Evolutionary conservation across 2,888 invertebrate species (phyloP).

Genomic region (Alcis repandata): DNA sequence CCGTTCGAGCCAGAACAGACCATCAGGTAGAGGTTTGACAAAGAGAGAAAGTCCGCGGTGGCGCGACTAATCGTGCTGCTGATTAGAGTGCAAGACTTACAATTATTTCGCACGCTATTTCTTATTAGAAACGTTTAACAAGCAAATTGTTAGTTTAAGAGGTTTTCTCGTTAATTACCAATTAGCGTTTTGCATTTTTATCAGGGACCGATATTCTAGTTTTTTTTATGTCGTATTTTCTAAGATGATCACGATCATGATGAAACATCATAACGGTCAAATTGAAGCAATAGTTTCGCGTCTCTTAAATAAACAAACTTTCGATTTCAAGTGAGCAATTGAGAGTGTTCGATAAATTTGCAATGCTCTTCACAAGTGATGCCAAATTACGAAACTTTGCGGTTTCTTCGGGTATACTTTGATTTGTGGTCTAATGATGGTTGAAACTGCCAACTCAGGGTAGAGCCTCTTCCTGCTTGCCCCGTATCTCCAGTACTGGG

Average conservation of each 20-base stretch:
- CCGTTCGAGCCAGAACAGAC: constrained; percentile 20
- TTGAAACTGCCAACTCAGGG: too few species aligned
- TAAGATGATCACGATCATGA: not conserved
- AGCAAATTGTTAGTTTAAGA: constrained; percentile 7
- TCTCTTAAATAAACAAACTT: constrained; percentile 17
- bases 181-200: not conserved
- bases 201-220: not conserved
- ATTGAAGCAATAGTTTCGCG: not conserved
- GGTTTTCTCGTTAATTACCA: constrained; percentile 4
- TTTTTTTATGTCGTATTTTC: not conserved
- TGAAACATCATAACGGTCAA: not conserved
- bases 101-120: constrained; percentile 30
- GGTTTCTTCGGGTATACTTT: not conserved
- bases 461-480: too few species aligned
- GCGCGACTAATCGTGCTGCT: constrained; percentile 36
- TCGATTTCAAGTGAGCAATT: constrained; percentile 12
- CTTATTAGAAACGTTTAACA: constrained; percentile 27
- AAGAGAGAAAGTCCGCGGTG: constrained; percentile 41
- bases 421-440: not conserved
- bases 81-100: constrained; percentile 18
- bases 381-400: not conserved
- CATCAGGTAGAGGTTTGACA: constrained; percentile 39
- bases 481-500: too few species aligned
- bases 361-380: constrained; percentile 17
- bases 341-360: constrained; percentile 5